phyloP scores from a whole-genome alignment of 1,140 invertebrate species.

The Lordiphosa clarofinis region DNA sequence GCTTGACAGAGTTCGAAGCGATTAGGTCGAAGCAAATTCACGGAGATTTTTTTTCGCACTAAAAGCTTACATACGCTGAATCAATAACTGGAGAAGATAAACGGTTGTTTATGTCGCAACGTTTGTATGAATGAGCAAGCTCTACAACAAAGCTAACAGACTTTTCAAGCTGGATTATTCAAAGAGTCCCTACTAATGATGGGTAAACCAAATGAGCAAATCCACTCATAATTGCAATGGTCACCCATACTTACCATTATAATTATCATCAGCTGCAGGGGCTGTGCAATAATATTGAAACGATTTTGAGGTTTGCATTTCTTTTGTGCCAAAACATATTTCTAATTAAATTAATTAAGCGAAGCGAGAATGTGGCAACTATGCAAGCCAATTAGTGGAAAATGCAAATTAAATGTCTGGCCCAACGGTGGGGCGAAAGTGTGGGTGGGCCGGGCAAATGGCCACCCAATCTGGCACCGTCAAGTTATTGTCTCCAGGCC shows the following conservation, averaged over 20 bases:
- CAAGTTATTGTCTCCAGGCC: conserved; percentile 24
- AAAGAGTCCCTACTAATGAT: conserved; percentile 23
- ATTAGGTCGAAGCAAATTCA: no score
- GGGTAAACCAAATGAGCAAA: conserved; percentile 27
- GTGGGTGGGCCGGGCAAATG: no score
- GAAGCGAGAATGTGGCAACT: conserved; percentile 57
- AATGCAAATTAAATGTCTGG: conserved; percentile 75
- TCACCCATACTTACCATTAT: conserved; percentile 21
- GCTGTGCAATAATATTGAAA: conserved; percentile 30
- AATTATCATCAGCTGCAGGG: conserved; percentile 44
- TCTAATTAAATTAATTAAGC: conserved; percentile 76
- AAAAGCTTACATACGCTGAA: no score
- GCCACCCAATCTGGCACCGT: conserved; percentile 3
- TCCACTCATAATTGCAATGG: conserved; percentile 23
- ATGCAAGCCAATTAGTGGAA: conserved; percentile 72
- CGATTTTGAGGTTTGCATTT: conserved; percentile 36
- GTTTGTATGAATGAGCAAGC: no score
- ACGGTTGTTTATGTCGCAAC: no score
- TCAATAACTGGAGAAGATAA: no score
- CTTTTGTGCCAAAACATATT: conserved; percentile 68
- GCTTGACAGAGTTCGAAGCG: no score
- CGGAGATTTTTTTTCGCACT: no score
- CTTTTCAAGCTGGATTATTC: background rate
- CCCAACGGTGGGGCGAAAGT: background rate
- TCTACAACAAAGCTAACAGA: background rate